Evolutionary conservation across 2,797 vertebrate species (phyloP).

Genomic region (Cygnus olor): DNA sequence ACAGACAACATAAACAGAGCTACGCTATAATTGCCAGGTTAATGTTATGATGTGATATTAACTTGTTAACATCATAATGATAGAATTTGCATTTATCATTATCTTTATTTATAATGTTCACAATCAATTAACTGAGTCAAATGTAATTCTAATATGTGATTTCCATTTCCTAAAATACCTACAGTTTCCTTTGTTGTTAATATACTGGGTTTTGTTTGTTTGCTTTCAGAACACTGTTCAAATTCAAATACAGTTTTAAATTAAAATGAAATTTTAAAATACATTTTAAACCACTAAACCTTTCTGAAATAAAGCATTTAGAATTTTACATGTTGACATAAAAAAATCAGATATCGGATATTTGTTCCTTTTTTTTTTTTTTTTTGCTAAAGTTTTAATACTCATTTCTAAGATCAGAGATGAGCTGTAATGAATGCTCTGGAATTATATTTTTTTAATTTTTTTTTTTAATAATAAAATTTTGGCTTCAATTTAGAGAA

Average conservation of each 20-base stretch:
- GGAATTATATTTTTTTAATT: not conserved
- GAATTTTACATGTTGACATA: not conserved
- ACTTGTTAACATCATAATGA: not conserved
- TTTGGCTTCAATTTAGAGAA: not conserved
- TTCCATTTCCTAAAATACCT: not conserved
- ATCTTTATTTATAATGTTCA: not conserved
- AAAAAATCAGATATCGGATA: not conserved
- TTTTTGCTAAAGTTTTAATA: not conserved
- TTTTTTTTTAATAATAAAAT: not conserved
- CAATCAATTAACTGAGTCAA: not conserved
- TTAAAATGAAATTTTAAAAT: not conserved
- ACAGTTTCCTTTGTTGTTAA: not conserved
- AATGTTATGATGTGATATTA: not conserved
- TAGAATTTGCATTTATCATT: not conserved
- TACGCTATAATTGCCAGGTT: not conserved
- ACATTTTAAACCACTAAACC: not conserved
- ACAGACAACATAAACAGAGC: not conserved
- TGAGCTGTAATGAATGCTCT: not conserved
- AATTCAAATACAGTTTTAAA: not conserved
- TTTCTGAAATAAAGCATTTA: not conserved
- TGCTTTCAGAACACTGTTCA: not conserved
- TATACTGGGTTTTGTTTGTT: not conserved
- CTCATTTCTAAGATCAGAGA: not conserved
- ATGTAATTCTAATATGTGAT: not conserved
- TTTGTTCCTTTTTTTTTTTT: rapidly evolving